Base-by-base conservation (phyloP, 2,888 invertebrate genomes). In the Balanococcus diminutus region DNA sequence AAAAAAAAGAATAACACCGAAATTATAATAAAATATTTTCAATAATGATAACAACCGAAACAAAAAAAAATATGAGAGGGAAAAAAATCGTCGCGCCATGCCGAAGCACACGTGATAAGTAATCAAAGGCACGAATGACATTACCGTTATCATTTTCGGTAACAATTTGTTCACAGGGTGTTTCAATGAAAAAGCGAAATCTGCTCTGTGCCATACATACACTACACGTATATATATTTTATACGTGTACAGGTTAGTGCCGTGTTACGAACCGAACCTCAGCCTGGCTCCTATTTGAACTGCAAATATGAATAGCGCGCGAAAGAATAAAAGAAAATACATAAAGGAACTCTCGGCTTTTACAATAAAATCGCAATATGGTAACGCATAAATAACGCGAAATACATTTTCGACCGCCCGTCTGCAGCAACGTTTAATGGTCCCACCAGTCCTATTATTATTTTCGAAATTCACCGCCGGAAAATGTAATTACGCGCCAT, bases 301-400 rank as follows among this genome's bases (percentile, higher is more conserved):
- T 67, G 67, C 67, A 67, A 67, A 67, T 67, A 67, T 67, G 67
- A 67, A 67, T 67, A 67, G 67, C 67, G 67, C 67, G 67, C 67
- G 67, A 67, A 67, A 67, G 67, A 67, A 67, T 67, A 67, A 67
- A 67, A 67, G 67, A 67, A 67, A 67, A 67, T 67, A 67, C 67
- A 67, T 67, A 67, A 67, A 67, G 67, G 67, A 67, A 67, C 67
- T 67, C 67, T 67, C 67, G 67, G 67, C 67, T 67, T 67, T 67
- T 67, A 67, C 67, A 67, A 67, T 67, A 67, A 67, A 67, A 67
- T 67, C 67, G 67, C 67, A 67, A 67, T 67, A 67, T 67, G 67
- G 67, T 67, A 67, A 67, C 67, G 67, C 67, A 67, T 67, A 67
- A 67, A 67, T 67, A 67, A 67, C 67, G 67, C 67, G 67, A 67